Evolutionary conservation across 2,113 vertebrate species (phyloP), one percentile per base, ranked within the genome.

Genomic region (Heterotilapia buettikoferi): DNA sequence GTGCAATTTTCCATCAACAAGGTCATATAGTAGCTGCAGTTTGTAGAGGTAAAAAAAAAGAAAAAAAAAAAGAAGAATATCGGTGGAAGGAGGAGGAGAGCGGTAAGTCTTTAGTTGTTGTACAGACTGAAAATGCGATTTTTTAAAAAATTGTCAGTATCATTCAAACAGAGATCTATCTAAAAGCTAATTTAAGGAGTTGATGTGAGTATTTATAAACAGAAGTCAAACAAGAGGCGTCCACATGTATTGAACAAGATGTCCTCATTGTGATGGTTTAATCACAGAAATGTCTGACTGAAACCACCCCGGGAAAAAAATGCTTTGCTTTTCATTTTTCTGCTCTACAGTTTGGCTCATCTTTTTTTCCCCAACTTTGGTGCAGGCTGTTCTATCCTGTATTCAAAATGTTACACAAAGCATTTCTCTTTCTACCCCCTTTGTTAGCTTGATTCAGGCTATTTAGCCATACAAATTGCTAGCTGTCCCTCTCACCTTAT

Each of bases 61-160:
- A 1, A 4, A 0, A 43, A 81, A 2, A n/a, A 21, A 2, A 5
- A 38, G 10, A 21, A 71, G 21, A 71, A 43, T 4, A 43, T 4
- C 0, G 1, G 36, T 24, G 38, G 66, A 9, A 43, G 38, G n/a
- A 71, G 19, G 63, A 9, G 31, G 59, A 63, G 21, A 59, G 45
- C 3, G 1, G 24, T 9, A 12, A 57, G 12, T n/a, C 24, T 56
- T 73, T 31, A 84, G 29, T 6, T 54, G n/a, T n/a, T 33, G 24
- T 12, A 21, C 16, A 57, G 16, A 57, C 54, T 56, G 24, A 66
- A 68, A 86, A 66, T 9, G 6, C 3, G 9, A 47, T 56, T 24
- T 7, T 56, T 6, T 0, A 2, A 57, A n/a, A 63, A 63, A 53
- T 6, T 52, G 21, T 40, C 4, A 79, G 40, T 4, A 36, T 53